Evolutionary conservation across 1,140 invertebrate species (phyloP).

Genomic region (Sinonovacula constricta): DNA sequence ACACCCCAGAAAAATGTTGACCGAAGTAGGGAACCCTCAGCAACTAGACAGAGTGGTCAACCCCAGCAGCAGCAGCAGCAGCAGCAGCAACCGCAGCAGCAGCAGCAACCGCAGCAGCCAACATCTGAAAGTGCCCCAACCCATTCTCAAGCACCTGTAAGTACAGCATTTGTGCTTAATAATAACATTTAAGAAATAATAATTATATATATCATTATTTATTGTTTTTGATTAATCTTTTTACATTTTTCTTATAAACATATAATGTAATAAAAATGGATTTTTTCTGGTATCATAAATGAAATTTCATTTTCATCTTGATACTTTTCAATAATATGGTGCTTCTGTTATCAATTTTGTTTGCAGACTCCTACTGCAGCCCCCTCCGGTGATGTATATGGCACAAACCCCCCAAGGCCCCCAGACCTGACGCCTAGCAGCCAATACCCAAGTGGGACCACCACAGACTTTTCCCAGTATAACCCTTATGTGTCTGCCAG

Average conservation of each 20-base stretch:
- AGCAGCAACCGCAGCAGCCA: no score
- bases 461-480: constrained; percentile 51
- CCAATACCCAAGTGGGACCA: constrained; percentile 10
- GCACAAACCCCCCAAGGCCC: constrained; percentile 54
- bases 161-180: no score
- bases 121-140: no score
- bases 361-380: background rate
- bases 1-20: constrained; percentile 43
- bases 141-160: no score
- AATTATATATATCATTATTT: no score
- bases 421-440: constrained; percentile 21
- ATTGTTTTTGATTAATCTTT: no score
- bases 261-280: background rate
- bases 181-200: no score
- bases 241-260: no score
- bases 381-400: constrained; percentile 16
- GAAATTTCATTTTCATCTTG: no score
- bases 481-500: constrained; percentile 72
- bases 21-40: constrained; percentile 21
- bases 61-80: constrained; percentile 8
- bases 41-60: constrained; percentile 17
- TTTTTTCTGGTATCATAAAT: background rate
- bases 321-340: no score
- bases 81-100: no score
- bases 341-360: no score